phyloP scores from a whole-genome alignment of 2,113 vertebrate genomes.

The Harpagus bidentatus region DNA sequence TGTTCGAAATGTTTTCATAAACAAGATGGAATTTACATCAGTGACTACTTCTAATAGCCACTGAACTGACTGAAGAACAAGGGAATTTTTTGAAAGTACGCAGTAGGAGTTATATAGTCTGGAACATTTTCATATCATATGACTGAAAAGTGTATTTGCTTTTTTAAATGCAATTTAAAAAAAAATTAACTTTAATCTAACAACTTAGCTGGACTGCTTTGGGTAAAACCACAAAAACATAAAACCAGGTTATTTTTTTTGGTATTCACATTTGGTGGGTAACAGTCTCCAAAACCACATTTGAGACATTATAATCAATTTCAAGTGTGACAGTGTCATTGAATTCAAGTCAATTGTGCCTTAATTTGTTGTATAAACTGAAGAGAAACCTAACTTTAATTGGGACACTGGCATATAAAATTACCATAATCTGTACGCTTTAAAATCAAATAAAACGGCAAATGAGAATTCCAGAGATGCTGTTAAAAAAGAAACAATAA shows the following conservation, averaged over 20 bases:
- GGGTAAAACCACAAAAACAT: neutral
- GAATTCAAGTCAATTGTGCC: neutral
- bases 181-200: neutral
- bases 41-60: constrained; percentile 39
- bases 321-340: neutral
- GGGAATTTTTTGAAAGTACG: constrained; percentile 32
- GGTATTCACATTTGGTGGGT: neutral
- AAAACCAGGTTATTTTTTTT: neutral
- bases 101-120: constrained; percentile 47
- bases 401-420: neutral
- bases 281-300: neutral
- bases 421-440: neutral
- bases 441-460: neutral
- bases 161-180: neutral
- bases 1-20: constrained; percentile 61
- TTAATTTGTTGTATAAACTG: neutral
- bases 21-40: constrained; percentile 60
- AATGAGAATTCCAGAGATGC: neutral
- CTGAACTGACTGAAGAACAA: constrained; percentile 58
- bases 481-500: neutral
- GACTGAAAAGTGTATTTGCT: neutral
- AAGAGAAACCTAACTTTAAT: neutral
- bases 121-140: neutral
- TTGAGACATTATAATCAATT: neutral
- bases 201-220: neutral